Base-by-base conservation (phyloP, 2,888 invertebrate genomes). In the Pycnomerus fuliginosus region DNA sequence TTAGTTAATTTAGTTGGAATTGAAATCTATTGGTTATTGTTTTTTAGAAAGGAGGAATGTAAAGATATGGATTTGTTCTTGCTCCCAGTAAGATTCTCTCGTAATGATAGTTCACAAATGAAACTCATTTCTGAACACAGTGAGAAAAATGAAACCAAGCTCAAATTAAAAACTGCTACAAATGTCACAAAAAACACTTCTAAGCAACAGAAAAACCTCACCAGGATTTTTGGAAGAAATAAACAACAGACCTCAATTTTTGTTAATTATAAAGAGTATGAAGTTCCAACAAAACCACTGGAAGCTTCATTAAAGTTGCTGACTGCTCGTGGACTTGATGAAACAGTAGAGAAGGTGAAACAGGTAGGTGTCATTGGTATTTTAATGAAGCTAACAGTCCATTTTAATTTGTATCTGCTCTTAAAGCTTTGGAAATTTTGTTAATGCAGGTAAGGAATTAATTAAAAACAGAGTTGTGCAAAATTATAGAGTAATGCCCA, bases 231-330 rank as follows among this genome's bases (percentile, higher is more conserved):
- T 13, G 33, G 39, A 2, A 48, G 34, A 35, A 39, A 11, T 15
- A 28, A 22, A 14, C 43, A 43, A 22, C 46, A 48, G 35, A 36
- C 80, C 44, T 78, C 83, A 1, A 76, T 80, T 34, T 79, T 82
- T 50, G 76, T 84, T 15, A 73, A 74, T 4, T 89, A 86, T 60
- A 33, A 51, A 29, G 52, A 80, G 76, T 30, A 41, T 7, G 48
- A 51, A 23, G 53, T 64, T 28, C 64, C 64, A 1, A 42, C 49
- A 15, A 36, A 55, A 29, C 62, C 64, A 1, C 32, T 43, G 8
- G 35, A 54, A 11, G 25, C 31, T 3, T 50, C 55, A 8, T 40
- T 56, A 17, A 50, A 58, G 31, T 10, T 56, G 15, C 20, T 58
- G 2, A 51, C 51, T 27, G 47, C 44, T n/a, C 53, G 45, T 30